Base-by-base conservation (phyloP, 1,140 invertebrate genomes). In the Hyles vespertilio region DNA sequence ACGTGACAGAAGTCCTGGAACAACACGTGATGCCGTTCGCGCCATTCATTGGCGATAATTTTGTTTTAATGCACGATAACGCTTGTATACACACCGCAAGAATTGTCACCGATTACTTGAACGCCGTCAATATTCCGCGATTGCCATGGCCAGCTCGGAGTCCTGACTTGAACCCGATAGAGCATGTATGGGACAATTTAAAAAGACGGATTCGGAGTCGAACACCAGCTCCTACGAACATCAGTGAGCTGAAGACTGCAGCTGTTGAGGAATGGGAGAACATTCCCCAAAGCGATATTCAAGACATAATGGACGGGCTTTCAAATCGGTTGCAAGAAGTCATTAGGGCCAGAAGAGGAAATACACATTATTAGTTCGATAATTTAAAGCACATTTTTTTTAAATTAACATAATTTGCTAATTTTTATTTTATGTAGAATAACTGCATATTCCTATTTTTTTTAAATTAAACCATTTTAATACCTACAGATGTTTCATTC, bases 51-150 rank as follows among this genome's bases (percentile, higher is more conserved):
- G 58, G 53, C 12, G 51, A 63, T 47, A 57, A 36, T 34, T 63
- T 66, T 59, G 48, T 44, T 2, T 59, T 66, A 55, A 64, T 67
- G 53, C 68, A 67, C 40, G 58, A 67, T 49, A 65, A 70, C 47
- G 58, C 62, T 49, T 57, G 62, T 33, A 45, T 22, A 44, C 60
- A 63, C 58, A 67, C 60, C 33, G 58, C 55, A 8, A 12, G 43
- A 12, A 47, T 43, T 59, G 51, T 57, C 5, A 22, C 40, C 1
- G 52, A 65, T 36, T 71, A 63, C 52, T 48, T 65, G 22, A 11
- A 58, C 4, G 59, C 61, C 43, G 57, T 62, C 6, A 10, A 33
- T 22, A 46, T 56, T 32, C 11, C 11, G 8, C 10, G 5, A 45
- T 22, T 56, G 44, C 12, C 8, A 6, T 57, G 49, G 60, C 54